Base-by-base conservation (phyloP, 1,140 invertebrate genomes). In the Halictus rubicundus region DNA sequence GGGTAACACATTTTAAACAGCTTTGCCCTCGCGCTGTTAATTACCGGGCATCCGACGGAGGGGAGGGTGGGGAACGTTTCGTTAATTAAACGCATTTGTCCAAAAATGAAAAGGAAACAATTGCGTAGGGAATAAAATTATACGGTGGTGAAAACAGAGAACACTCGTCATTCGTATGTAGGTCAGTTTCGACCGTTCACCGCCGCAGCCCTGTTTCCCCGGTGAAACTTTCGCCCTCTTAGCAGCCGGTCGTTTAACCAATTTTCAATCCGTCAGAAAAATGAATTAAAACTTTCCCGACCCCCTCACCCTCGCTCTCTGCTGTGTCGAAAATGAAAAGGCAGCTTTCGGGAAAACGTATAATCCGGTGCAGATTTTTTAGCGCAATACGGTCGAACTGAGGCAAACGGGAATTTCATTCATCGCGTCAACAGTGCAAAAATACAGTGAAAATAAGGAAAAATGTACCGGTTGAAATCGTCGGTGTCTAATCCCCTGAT, bases 221-320 rank as follows among this genome's bases (percentile, higher is more conserved):
- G 64, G 16, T 25, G 52, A 65, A 72, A 16, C 39, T 78, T 46
- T 54, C 60, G 23, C 61, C 49, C 60, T 42, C 49, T 72, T 57
- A 52, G 39, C 46, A 9, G 27, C 6, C 25, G 10, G 21, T 5
- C 49, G 76, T 14, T 78, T 46, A 71, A 65, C 46, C 60, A 78
- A 72, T 78, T 72, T 78, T 78, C 60, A 23, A 78, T 72, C 60
- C 60, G 60, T 27, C 37, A 23, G 76, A 72, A 72, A 78, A 78
- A 64, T 72, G 76, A 54, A 72, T 72, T 54, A 78, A 72, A 78
- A 64, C 68, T 72, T 72, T 21, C 59, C 21, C 12, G 54, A n/a
- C 6, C 54, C 54, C 21, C 19, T 54, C 16, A 52, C 49, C 49
- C 21, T 54, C 4, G 12, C 3, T 60, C 10, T 27, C 59, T 10